Conservation (phyloP, 1,140 invertebrate species). For the Drosophila parvula region DNA sequence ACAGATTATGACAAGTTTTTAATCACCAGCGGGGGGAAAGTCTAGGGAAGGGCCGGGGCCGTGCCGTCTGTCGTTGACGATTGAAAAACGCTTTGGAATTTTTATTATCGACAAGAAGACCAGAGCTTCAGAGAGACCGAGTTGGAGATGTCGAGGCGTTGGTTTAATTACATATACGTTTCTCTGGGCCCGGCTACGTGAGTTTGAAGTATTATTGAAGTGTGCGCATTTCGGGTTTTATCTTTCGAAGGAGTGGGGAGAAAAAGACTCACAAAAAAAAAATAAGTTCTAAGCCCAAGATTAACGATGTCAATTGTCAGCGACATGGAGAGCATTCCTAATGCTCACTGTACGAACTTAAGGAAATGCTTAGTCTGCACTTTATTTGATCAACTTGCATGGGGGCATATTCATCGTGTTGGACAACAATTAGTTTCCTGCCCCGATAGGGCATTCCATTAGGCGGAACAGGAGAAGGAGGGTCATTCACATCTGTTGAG, state of each 20-base stretch:
- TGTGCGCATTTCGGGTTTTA: slow-evolving; percentile 41
- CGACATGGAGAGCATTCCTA: slow-evolving; percentile 47
- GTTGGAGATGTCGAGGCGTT: slow-evolving; percentile 42
- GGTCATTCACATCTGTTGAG: slow-evolving; percentile 50
- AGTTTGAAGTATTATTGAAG: slow-evolving; percentile 60
- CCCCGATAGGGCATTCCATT: slow-evolving; percentile 1
- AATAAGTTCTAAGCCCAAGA: slow-evolving; percentile 55
- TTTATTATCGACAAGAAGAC: slow-evolving; percentile 67
- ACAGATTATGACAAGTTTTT: slow-evolving; percentile 80
- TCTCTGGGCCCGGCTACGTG: slow-evolving; percentile 57
- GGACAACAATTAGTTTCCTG: slow-evolving; percentile 73
- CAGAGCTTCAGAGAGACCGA: slow-evolving; percentile 16
- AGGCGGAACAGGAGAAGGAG: background rate
- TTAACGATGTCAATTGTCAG: slow-evolving; percentile 76
- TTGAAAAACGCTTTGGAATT: slow-evolving; percentile 81
- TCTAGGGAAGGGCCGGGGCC: slow-evolving; percentile 21
- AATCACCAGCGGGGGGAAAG: slow-evolving; percentile 54
- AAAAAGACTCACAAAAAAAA: slow-evolving; percentile 13
- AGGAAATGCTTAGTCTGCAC: slow-evolving; percentile 46
- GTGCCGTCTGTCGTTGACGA: slow-evolving; percentile 34
- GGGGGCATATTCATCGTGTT: slow-evolving; percentile 56
- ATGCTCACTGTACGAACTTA: slow-evolving; percentile 17
- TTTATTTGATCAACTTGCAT: slow-evolving; percentile 48
- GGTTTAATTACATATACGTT: slow-evolving; percentile 64
- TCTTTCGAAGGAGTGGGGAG: slow-evolving; percentile 28